Conservation (phyloP, 2,797 vertebrate genomes). For the Alauda arvensis region DNA sequence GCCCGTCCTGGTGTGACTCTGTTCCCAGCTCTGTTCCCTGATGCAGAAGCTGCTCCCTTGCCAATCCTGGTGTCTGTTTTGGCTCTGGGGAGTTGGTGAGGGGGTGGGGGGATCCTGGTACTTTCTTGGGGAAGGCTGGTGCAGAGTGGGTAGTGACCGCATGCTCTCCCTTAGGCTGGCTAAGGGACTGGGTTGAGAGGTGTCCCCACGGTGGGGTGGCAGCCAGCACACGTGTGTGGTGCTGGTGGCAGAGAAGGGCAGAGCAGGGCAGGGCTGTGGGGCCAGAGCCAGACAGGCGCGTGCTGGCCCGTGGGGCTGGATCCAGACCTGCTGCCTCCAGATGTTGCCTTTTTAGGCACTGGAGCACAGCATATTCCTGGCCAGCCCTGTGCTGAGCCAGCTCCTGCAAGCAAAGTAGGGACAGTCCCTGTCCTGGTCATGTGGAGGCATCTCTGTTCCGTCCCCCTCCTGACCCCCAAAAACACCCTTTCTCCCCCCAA, state of each 20-base stretch:
- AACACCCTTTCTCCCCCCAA: neutral
- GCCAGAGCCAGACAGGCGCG: neutral
- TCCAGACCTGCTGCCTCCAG: conserved; percentile 16
- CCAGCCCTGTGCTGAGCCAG: neutral
- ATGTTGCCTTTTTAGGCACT: conserved; percentile 68
- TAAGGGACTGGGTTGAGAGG: neutral
- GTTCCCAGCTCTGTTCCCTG: rapidly evolving
- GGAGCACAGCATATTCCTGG: conserved; percentile 13
- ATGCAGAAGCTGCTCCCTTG: neutral
- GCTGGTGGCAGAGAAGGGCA: neutral
- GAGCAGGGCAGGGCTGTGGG: neutral
- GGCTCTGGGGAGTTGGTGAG: neutral
- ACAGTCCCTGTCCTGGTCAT: neutral
- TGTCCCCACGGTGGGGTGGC: neutral
- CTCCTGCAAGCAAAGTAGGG: neutral
- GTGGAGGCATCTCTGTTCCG: neutral
- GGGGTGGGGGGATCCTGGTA: rapidly evolving
- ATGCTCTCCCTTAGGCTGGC: neutral
- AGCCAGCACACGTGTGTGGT: neutral
- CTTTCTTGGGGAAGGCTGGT: neutral
- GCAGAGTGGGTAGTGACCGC: neutral
- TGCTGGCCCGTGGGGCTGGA: neutral
- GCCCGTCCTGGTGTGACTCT: neutral
- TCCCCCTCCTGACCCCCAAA: neutral
- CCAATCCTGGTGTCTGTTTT: neutral